Percentiles rank a stretch among this genome's conserved stretches.
Evolutionary conservation across 1,140 invertebrate species (phyloP).

Genomic region (Conus betulinus): DNA sequence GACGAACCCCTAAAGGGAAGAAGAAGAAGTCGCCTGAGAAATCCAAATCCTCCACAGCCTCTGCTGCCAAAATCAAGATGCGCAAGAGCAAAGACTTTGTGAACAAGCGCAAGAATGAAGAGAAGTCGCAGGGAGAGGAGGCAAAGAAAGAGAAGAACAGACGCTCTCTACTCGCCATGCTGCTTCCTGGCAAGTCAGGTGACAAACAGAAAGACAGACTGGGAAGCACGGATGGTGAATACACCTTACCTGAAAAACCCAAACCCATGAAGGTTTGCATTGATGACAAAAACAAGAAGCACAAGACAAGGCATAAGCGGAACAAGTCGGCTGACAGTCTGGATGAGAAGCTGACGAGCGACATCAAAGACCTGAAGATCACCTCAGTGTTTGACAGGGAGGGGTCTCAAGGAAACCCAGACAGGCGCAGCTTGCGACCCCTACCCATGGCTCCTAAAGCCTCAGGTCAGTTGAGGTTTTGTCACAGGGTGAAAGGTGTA

Average conservation of each 20-base stretch:
- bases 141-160: slow-evolving; percentile 64
- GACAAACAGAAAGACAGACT: slow-evolving; percentile 49
- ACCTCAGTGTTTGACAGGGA: slow-evolving; percentile 58
- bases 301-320: slow-evolving; percentile 72
- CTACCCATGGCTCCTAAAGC: slow-evolving; percentile 63
- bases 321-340: slow-evolving; percentile 52
- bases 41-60: slow-evolving; percentile 23
- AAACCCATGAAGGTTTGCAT: slow-evolving; percentile 27
- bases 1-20: slow-evolving; percentile 31
- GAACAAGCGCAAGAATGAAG: slow-evolving; percentile 20
- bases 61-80: slow-evolving; percentile 23
- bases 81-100: slow-evolving; percentile 16
- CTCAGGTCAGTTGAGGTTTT: slow-evolving; percentile 53
- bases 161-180: slow-evolving; percentile 63
- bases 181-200: slow-evolving; percentile 61
- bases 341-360: slow-evolving; percentile 53
- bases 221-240: slow-evolving; percentile 47
- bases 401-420: slow-evolving; percentile 25
- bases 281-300: slow-evolving; percentile 70
- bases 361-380: slow-evolving; percentile 61
- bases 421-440: slow-evolving; percentile 4
- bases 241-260: slow-evolving; percentile 33
- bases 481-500: too few relatives aligned
- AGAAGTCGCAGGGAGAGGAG: slow-evolving; percentile 23
- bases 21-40: slow-evolving; percentile 49